Base-by-base conservation (phyloP, 1,140 invertebrate genomes). In the Phymorhynchus buccinoides region DNA sequence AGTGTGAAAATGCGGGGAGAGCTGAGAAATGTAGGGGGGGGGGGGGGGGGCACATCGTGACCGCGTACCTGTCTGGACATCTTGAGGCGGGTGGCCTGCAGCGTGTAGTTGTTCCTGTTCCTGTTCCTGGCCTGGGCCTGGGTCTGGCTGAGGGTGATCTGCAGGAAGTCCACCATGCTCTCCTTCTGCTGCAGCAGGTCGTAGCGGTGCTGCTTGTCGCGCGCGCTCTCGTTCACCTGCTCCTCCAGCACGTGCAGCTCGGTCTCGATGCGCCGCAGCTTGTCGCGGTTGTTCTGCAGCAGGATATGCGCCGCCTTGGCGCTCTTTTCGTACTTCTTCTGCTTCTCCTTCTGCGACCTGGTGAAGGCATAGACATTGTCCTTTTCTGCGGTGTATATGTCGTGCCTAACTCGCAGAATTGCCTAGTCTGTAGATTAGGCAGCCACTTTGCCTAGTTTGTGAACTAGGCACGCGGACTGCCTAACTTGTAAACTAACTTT, bases 151-250 rank as follows among this genome's bases (percentile, higher is more conserved):
- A 92, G 87, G 27, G 91, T 92, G 22, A 93, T 86, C 83, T 92
- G 91, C 4, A 93, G 86, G 86, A 93, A 93, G 77, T 91, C 92
- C 22, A 90, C 90, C 89, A 92, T 92, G 84, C 87, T 92, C 75
- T 92, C 91, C 83, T 92, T 93, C 84, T 92, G 91, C 75, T 89
- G 88, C 81, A 90, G 90, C 80, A 92, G 90, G 41, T 84, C 88
- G 71, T 84, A 68, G 73, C 90, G 90, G 52, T 81, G 80, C 37
- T 89, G 87, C 84, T 90, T 90, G 56, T 90, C 86, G 18, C 87
- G 84, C 71, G 87, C 86, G 75, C 86, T 90, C 35, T 83, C 84
- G 80, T 87, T 87, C 71, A 93, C 79, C 82, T 90, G 88, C 35
- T 86, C 77, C 79, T 92, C 91, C 80, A 93, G 79, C 41, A 86